phyloP scores from a whole-genome alignment of 2,113 vertebrate species.

The Zosterops hypoxanthus region DNA sequence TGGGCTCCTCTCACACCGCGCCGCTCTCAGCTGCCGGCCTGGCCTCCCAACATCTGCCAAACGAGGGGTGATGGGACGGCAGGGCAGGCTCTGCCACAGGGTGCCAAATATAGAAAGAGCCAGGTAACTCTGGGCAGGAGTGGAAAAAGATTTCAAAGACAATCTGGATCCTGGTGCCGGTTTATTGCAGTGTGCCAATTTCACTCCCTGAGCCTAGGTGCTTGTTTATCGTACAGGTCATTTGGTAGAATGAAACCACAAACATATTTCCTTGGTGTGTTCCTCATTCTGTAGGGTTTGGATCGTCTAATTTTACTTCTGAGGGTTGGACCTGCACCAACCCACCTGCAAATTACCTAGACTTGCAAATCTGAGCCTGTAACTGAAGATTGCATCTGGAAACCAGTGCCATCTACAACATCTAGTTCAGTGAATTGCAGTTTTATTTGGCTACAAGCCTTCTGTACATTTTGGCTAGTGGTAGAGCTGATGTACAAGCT shows the following conservation, averaged over 20 bases:
- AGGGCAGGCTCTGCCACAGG: not conserved
- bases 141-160: not conserved
- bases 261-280: not conserved
- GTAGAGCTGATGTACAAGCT: not conserved
- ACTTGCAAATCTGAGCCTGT: not conserved
- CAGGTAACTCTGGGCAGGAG: not conserved
- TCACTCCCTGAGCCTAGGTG: not conserved
- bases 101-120: not conserved
- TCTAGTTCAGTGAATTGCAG: not conserved
- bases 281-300: not conserved
- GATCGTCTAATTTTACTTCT: not conserved
- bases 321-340: not conserved
- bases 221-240: not conserved
- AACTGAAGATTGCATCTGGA: not conserved
- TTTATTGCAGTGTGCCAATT: not conserved
- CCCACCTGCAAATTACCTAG: not conserved
- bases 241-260: not conserved
- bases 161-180: not conserved
- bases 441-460: conserved; percentile 7
- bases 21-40: not conserved
- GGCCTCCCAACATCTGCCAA: not conserved
- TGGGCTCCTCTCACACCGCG: not conserved
- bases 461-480: not conserved
- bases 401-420: not conserved
- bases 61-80: not conserved